A percentile compares a stretch with the other conserved stretches of the same genome.
Evolutionary conservation across 23 tunicate genomes (phyloP).

Genomic region (Halocynthia aurantium): DNA sequence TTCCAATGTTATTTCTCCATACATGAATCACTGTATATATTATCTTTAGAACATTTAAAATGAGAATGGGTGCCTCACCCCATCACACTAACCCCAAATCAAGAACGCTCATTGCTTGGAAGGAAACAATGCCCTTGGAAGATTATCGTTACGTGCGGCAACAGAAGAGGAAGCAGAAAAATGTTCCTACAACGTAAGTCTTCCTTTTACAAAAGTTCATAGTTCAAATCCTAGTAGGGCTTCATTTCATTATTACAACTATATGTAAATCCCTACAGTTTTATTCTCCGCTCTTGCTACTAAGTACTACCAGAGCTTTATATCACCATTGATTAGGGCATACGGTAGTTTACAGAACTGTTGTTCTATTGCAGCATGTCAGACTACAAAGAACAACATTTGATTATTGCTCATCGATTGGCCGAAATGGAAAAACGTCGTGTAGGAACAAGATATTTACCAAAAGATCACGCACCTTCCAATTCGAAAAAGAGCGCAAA

Average conservation of each 20-base stretch:
- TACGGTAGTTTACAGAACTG: neutral
- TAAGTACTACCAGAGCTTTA: too few relatives aligned
- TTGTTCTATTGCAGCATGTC: slow-evolving; percentile 46
- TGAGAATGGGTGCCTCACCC: slow-evolving; percentile 79
- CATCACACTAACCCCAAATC: slow-evolving; percentile 97
- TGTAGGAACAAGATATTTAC: slow-evolving; percentile 92
- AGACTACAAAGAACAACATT: slow-evolving; percentile 91
- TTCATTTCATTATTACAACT: too few relatives aligned
- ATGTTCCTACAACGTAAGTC: slow-evolving; percentile 84
- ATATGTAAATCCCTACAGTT: too few relatives aligned
- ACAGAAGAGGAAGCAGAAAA: slow-evolving; percentile 84
- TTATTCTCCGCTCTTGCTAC: too few relatives aligned
- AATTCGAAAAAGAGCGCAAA: slow-evolving; percentile 44
- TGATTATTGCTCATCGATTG: slow-evolving; percentile 91
- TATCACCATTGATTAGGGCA: too few relatives aligned
- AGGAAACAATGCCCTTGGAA: slow-evolving; percentile 79
- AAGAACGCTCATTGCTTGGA: slow-evolving; percentile 93
- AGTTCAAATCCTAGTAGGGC: too few relatives aligned
- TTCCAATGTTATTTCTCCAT: too few relatives aligned
- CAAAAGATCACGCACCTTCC: slow-evolving; percentile 50
- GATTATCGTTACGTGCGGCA: slow-evolving; percentile 88
- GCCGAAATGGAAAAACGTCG: slow-evolving; percentile 97
- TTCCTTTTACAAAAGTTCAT: too few relatives aligned
- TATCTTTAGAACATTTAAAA: slow-evolving; percentile 62
- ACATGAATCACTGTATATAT: neutral